Evolutionary conservation across 37 sponge, comb jelly and placozoan genomes (phyloP), one percentile per base, ranked within the genome.

Genomic region (Spongilla lacustris): DNA sequence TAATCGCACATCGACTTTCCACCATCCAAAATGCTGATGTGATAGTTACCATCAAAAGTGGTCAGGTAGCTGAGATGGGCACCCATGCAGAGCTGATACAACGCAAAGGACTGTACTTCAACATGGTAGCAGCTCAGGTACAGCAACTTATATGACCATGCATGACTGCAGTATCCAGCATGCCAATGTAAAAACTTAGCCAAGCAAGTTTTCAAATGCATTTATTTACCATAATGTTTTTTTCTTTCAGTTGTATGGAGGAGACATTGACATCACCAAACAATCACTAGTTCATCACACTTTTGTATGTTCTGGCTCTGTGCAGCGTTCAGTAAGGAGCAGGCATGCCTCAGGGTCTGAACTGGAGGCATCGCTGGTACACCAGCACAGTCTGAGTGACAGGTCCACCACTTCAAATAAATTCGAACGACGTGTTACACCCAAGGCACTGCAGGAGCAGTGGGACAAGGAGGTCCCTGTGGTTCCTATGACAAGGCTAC

Each of bases 1-100:
- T 92, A 10, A 83, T 92, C 28, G 93, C 93, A 25, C 93, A 92
- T 46, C 77, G 93, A 32, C 73, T 92, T 76, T 82, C 89, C 22
- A 92, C 93, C 58, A 87, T 92, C 50, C 78, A 75, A 76, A 89
- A 83, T 8, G 93, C 93, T 0, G 89, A 92, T 36, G 4, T 66
- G 50, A 79, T 90, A 12, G 74, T 83, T 26, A 50, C 68, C 78
- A 80, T 84, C 17, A 74, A 89, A 27, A 35, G 48, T 6, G 93
- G 93, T 26, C 29, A 50, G 30, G 81, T 89, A 41, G 93, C 71
- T 9, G 93, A 92, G 69, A 38, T 34, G 31, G 90, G 90, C 5
- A 73, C 71, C 23, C 90, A 90, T 49, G 66, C 50, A 37, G 33
- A 37, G 28, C 86, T 90, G 29, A 80, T 90, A 50, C 71, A 71